These are phyloP conservation scores for Gorsachius goisagi DNA, from an alignment of 2,113 vertebrate genomes.

Conservation along the genomic window DNA sequence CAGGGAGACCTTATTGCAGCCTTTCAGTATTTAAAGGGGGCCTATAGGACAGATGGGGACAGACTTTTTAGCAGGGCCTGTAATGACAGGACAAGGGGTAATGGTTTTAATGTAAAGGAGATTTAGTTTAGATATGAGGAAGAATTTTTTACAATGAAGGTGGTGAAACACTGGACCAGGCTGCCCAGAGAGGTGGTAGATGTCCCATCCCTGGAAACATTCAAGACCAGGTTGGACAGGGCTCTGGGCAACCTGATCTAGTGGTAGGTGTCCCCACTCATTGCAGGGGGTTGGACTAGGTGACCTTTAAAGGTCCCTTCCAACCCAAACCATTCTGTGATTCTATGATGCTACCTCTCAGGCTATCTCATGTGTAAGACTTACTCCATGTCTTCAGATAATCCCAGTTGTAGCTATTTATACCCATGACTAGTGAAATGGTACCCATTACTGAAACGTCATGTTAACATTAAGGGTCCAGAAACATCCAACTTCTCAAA, in stretches of 20 bases:
- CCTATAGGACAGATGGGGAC: background rate
- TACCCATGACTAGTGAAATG: background rate
- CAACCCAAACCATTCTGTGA: background rate
- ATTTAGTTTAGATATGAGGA: background rate
- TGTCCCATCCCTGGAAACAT: background rate
- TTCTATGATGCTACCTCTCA: background rate
- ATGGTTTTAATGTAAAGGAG: background rate
- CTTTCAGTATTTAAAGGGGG: no score
- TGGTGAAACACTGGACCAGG: background rate
- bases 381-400: background rate
- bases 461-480: background rate
- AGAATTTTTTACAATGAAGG: background rate
- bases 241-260: background rate
- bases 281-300: background rate
- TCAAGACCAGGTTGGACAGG: background rate
- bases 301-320: background rate
- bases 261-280: background rate
- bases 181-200: background rate
- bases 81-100: background rate
- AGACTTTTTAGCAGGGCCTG: no score
- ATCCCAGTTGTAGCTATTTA: background rate
- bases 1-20: rapidly evolving
- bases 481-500: background rate
- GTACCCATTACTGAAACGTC: background rate
- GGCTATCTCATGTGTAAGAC: background rate